Conservation (phyloP, 2,797 vertebrate species). For the Muraenolepis orangiensis region DNA sequence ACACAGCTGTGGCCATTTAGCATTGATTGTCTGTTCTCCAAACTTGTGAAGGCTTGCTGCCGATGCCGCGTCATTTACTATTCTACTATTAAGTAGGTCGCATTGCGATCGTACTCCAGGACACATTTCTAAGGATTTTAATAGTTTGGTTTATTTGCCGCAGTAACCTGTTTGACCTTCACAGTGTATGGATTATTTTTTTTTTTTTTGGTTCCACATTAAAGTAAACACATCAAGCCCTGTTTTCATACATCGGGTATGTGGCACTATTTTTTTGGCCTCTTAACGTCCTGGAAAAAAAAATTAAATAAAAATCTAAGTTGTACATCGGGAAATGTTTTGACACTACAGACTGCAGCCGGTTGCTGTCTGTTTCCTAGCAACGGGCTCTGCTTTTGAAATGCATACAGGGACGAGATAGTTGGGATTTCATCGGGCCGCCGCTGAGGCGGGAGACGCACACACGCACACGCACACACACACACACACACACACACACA, state of each 20-base stretch:
- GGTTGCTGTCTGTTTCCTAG: constrained; percentile 70
- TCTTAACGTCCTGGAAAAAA: not conserved
- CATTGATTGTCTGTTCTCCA: not conserved
- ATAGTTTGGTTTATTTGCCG: not conserved
- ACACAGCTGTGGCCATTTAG: not conserved
- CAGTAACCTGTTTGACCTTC: not conserved
- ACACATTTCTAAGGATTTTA: not conserved
- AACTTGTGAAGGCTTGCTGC: not conserved
- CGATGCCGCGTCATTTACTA: not conserved
- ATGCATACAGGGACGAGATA: constrained; percentile 45
- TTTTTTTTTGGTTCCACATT: no score
- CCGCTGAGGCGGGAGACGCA: constrained; percentile 51
- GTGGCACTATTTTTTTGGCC: not conserved
- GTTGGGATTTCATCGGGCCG: constrained; percentile 44
- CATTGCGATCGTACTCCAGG: not conserved
- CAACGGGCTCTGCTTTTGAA: constrained; percentile 63
- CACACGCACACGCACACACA: no score
- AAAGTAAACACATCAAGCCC: not conserved
- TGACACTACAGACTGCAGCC: constrained; percentile 11
- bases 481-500: no score
- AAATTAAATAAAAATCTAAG: no score
- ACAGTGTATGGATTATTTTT: not conserved
- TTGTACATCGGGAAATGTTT: not conserved
- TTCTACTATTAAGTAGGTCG: not conserved
- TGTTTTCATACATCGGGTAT: not conserved